Conservation (phyloP, 2,888 invertebrate genomes). For the Sericinus montela region DNA sequence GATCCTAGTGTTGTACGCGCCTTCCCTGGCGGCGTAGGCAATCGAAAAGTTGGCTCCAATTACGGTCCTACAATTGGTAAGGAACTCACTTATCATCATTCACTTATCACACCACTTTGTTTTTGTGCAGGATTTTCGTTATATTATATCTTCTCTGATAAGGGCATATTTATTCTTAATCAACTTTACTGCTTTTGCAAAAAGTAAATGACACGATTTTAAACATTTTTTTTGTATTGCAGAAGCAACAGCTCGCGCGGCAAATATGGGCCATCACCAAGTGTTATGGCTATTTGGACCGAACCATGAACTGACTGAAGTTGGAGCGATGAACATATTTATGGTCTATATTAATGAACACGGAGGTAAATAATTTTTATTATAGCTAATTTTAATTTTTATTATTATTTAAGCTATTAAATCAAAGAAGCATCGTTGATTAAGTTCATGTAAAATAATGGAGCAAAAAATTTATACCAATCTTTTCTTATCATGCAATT, state of each 20-base stretch:
- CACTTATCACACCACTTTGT: too few relatives aligned
- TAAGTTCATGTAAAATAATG: too few relatives aligned
- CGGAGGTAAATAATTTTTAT: slow-evolving; percentile 83
- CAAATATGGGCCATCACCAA: slow-evolving; percentile 90
- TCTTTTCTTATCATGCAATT: background rate
- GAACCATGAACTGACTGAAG: slow-evolving; percentile 96
- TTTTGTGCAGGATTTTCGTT: too few relatives aligned
- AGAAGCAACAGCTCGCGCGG: slow-evolving; percentile 88
- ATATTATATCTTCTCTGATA: too few relatives aligned
- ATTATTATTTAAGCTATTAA: too few relatives aligned
- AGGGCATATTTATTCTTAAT: too few relatives aligned
- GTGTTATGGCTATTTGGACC: slow-evolving; percentile 98
- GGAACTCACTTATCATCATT: too few relatives aligned
- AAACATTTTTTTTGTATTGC: slow-evolving; percentile 31
- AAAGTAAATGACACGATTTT: too few relatives aligned
- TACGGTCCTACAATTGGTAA: slow-evolving; percentile 90
- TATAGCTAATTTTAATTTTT: too few relatives aligned
- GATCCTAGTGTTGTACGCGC: slow-evolving; percentile 92
- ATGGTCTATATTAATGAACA: slow-evolving; percentile 91
- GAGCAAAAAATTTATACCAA: background rate
- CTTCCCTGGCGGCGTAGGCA: slow-evolving; percentile 97
- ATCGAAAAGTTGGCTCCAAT: slow-evolving; percentile 97
- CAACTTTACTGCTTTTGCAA: too few relatives aligned
- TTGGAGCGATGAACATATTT: slow-evolving; percentile 99
- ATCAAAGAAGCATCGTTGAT: too few relatives aligned